phyloP scores from a whole-genome alignment of 2,888 invertebrate genomes.

The Pandemis heparana region DNA sequence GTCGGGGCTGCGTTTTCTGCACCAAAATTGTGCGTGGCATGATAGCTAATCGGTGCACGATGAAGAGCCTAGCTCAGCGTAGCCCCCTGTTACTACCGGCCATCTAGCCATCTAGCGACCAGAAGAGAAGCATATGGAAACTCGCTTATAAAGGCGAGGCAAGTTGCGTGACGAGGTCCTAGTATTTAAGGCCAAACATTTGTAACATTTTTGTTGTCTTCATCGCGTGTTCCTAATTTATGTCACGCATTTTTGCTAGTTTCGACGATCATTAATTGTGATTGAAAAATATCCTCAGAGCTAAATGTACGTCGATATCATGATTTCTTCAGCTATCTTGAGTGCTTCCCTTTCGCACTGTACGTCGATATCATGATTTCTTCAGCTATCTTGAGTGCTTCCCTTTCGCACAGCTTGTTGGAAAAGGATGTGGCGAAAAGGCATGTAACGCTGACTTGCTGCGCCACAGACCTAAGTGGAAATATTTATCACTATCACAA shows the following conservation, averaged over 20 bases:
- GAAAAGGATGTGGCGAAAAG: background rate
- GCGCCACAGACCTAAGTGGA: background rate
- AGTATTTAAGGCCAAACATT: background rate
- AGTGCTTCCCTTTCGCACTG: background rate
- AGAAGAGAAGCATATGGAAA: background rate
- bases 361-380: background rate
- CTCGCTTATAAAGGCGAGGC: background rate
- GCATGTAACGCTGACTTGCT: background rate
- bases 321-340: background rate
- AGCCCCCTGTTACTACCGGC: too few relatives aligned
- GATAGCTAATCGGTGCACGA: too few relatives aligned
- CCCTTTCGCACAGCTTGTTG: background rate
- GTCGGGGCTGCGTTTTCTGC: too few relatives aligned
- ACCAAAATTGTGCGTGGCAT: too few relatives aligned
- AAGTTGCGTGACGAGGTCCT: background rate
- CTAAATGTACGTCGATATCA: background rate
- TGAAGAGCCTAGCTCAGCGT: too few relatives aligned
- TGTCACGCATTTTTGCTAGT: background rate
- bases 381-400: background rate
- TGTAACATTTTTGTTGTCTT: background rate
- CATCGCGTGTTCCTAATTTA: background rate
- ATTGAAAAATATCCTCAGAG: background rate
- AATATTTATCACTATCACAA: background rate
- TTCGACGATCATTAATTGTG: background rate
- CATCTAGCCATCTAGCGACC: background rate